Base-by-base conservation (phyloP, 2,797 vertebrate genomes). In the Cyprinodon diabolis region DNA sequence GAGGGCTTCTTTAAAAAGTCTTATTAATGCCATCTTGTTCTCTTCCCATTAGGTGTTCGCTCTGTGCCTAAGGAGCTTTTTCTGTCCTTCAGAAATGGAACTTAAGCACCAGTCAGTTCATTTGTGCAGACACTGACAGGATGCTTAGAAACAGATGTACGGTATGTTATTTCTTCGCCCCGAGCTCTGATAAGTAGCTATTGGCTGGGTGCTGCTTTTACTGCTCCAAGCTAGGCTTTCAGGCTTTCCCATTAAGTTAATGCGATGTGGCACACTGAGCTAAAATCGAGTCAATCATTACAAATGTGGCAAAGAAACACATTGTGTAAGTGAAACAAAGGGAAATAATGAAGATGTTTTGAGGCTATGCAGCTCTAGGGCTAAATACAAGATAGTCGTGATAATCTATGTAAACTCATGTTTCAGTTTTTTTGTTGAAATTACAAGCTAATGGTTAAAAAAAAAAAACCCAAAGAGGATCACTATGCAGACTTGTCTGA, bases 11-110 rank as follows among this genome's bases (percentile, higher is more conserved):
- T 76, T 74, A 74, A 86, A 84, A 80, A 76, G 78, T 60, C 79
- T 85, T 78, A 90, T 91, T 87, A 86, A 75, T 81, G 84, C 79
- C 90, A 86, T 89, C 85, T 72, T 65, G 71, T 80, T 76, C 69
- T 78, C 74, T 75, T 52, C 43, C 72, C 86, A 87, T 80, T 78
- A 84, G 86, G 79, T 71, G 71, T 68, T 81, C 25, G 58, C 81
- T 83, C 69, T 77, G 83, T 72, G 84, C 83, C 79, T 56, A 13
- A 77, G 85, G 85, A 90, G 81, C 60, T 76, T 80, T 75, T 55
- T 73, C 70, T 77, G 79, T 79, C 69, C 76, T 73, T 66, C 62
- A 75, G 66, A 83, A 86, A 69, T 1, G 45, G 68, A 81, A 69
- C 57, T 60, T 13, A 23, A 66, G 23, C 69, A 23, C 63, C 11